Percentiles rank a stretch among this genome's conserved stretches.
phyloP scores from a whole-genome alignment of 2,797 vertebrate species.

The Sebastes matsubarae region DNA sequence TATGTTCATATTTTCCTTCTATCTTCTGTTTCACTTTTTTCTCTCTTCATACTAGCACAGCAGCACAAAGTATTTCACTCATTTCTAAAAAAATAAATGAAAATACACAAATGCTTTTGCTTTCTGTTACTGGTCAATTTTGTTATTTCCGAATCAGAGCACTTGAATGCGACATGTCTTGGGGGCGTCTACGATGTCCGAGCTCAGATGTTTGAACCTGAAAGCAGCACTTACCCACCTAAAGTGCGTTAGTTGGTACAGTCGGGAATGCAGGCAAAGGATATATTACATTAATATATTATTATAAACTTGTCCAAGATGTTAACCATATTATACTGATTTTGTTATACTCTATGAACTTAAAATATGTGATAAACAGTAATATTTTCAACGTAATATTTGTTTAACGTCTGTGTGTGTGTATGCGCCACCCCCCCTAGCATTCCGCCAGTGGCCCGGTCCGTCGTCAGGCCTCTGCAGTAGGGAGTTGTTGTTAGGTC shows the following conservation, averaged over 20 bases:
- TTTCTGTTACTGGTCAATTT: neutral
- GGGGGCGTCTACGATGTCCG: slow-evolving; percentile 24
- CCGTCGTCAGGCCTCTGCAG: slow-evolving; percentile 80
- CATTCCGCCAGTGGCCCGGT: slow-evolving; percentile 75
- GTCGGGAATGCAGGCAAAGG: slow-evolving; percentile 47
- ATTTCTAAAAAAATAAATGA: neutral
- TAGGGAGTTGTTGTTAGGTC: slow-evolving; percentile 80
- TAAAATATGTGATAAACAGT: rapidly evolving
- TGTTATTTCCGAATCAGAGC: slow-evolving; percentile 41
- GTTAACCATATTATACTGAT: rapidly evolving
- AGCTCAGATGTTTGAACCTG: slow-evolving; percentile 24
- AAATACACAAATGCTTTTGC: neutral
- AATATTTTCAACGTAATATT: neutral
- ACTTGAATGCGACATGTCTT: slow-evolving; percentile 31
- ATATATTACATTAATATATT: neutral
- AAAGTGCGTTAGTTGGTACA: slow-evolving; percentile 64
- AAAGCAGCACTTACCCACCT: slow-evolving; percentile 50
- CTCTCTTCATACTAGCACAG: neutral
- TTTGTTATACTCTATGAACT: rapidly evolving
- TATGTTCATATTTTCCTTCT: neutral
- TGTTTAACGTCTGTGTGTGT: neutral
- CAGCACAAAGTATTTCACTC: neutral
- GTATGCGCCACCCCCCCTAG: slow-evolving; percentile 34
- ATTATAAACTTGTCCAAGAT: neutral
- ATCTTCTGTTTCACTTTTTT: neutral